These are phyloP conservation scores for Pollenia amentaria DNA, from an alignment of 2,888 invertebrate species.

Conservation along the genomic window DNA sequence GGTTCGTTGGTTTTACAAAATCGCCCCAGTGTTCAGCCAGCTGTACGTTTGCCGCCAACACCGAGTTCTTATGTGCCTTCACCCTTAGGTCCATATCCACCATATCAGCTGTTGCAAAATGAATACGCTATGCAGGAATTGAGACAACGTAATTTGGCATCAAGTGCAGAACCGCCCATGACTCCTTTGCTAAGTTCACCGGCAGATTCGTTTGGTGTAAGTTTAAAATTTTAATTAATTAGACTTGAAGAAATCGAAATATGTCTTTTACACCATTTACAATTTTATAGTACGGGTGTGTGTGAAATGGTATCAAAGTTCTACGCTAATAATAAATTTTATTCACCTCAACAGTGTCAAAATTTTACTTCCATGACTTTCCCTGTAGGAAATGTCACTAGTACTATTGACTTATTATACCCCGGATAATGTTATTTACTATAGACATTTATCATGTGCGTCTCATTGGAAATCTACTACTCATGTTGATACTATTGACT, in stretches of 20 bases:
- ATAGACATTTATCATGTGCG: no score
- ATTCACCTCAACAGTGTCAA: no score
- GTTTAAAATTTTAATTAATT: conserved; percentile 53
- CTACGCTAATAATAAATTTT: no score
- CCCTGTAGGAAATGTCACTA: no score
- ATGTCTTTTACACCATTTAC: background rate
- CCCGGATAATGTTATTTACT: no score
- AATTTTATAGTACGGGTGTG: no score
- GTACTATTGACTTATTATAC: no score
- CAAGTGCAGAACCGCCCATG: conserved; percentile 79
- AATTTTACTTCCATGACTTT: no score
- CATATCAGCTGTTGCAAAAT: conserved; percentile 82
- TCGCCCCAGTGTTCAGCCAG: conserved; percentile 81
- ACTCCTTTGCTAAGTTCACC: conserved; percentile 81
- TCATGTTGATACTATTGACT: no score
- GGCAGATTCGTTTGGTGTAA: conserved; percentile 82
- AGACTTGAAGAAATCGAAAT: background rate
- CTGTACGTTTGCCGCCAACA: conserved; percentile 79
- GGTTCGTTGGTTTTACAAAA: conserved; percentile 83
- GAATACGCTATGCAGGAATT: conserved; percentile 79
- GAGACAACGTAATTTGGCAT: conserved; percentile 80
- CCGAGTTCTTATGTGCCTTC: conserved; percentile 81
- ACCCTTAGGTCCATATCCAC: conserved; percentile 78
- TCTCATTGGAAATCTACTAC: no score
- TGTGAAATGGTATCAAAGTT: no score